Evolutionary conservation across 2,888 invertebrate genomes (phyloP).

Genomic region (Drosophila pegasa): DNA sequence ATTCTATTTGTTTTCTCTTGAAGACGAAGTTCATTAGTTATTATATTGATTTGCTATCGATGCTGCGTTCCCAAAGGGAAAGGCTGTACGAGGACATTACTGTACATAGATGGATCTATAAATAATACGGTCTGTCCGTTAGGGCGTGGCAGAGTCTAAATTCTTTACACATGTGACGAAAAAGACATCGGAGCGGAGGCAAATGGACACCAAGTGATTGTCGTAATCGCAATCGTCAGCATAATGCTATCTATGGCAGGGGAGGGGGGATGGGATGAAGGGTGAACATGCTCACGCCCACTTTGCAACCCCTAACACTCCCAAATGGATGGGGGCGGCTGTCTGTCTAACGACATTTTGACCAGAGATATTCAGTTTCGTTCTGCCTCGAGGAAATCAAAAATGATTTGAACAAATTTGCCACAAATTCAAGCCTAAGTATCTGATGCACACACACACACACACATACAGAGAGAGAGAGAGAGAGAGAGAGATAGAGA

Average conservation of each 20-base stretch:
- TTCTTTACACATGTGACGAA: not conserved
- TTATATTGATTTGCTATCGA: too few species aligned
- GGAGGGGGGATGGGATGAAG: too few species aligned
- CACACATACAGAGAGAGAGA: not conserved
- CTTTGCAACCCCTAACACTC: constrained; percentile 2
- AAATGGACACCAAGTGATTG: not conserved
- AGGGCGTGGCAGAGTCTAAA: not conserved
- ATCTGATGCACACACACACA: constrained; percentile 11
- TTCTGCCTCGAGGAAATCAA: constrained; percentile 33
- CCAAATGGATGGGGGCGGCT: not conserved
- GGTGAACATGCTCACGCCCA: constrained; percentile 2
- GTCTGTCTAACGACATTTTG: constrained; percentile 18
- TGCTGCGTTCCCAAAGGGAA: not conserved
- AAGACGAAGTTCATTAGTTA: too few species aligned
- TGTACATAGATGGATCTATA: not conserved
- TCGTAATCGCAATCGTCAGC: not conserved
- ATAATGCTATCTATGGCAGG: constrained; percentile 1
- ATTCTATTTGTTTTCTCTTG: too few species aligned
- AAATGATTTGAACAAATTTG: constrained; percentile 62
- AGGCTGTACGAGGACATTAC: not conserved
- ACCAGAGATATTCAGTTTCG: constrained; percentile 28
- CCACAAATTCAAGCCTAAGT: constrained; percentile 58
- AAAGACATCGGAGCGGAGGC: not conserved
- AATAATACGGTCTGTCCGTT: not conserved
- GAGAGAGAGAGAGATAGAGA: too few species aligned